A percentile compares a stretch with the other conserved stretches of the same genome.
Conservation (phyloP, 2,888 invertebrate genomes). For the Furcula furcula region DNA sequence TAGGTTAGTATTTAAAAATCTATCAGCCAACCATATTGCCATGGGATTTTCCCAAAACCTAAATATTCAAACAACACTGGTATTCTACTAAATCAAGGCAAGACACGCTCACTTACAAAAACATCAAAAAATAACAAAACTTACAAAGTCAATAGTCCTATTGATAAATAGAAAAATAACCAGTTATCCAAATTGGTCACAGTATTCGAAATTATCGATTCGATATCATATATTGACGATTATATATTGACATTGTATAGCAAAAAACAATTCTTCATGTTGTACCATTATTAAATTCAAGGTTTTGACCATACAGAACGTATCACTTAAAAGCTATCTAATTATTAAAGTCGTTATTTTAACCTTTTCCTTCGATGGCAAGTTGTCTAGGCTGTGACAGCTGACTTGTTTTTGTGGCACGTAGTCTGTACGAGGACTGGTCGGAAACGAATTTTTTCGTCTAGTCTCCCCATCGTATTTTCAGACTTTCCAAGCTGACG, state of each 20-base stretch:
- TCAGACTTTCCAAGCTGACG: conserved; percentile 60
- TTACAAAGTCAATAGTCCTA: conserved; percentile 1
- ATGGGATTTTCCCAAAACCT: too few relatives aligned
- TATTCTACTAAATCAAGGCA: background rate
- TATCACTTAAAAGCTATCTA: background rate
- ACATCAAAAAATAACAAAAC: background rate
- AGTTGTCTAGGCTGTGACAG: conserved; percentile 23
- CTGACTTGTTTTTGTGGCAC: conserved; percentile 8
- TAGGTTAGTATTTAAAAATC: too few relatives aligned
- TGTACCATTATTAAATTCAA: background rate
- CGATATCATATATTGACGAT: background rate
- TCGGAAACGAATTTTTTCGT: conserved; percentile 74
- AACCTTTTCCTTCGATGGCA: conserved; percentile 4
- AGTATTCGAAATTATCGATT: conserved; percentile 3
- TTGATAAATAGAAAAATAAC: background rate
- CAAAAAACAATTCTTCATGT: background rate
- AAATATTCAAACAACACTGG: too few relatives aligned
- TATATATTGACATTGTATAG: conserved; percentile 1
- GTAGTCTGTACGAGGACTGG: conserved; percentile 36
- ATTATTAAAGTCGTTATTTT: background rate
- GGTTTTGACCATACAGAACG: background rate
- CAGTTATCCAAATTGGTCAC: background rate
- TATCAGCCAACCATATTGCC: too few relatives aligned
- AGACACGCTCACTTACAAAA: conserved; percentile 1
- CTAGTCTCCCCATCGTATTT: conserved; percentile 64